Evolutionary conservation across 2,113 vertebrate genomes (phyloP).

Genomic region (Epinephelus moara): DNA sequence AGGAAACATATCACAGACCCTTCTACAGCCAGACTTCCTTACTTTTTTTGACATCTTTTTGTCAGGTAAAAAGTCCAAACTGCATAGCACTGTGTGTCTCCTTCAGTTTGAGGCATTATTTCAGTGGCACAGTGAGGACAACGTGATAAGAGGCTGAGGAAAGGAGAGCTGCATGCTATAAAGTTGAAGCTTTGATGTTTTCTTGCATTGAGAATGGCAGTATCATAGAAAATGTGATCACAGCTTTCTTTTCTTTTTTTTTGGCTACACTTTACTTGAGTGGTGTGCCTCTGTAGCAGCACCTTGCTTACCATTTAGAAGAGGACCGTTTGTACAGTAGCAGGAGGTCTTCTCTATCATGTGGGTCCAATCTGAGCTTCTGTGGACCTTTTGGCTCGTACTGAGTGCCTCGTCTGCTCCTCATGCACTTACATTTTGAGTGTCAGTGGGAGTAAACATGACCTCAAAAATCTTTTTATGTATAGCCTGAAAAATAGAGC

Average conservation of each 20-base stretch:
- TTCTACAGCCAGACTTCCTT: not conserved
- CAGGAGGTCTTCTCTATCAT: conserved; percentile 24
- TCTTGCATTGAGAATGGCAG: not conserved
- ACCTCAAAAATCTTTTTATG: conserved; percentile 1
- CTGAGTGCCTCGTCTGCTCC: conserved; percentile 1
- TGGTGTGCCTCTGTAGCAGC: not conserved
- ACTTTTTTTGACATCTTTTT: not conserved
- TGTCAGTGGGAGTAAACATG: conserved; percentile 20
- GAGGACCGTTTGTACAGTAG: not conserved
- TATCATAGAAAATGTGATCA: conserved; percentile 19
- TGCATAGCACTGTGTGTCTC: not conserved
- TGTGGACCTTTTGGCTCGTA: conserved; percentile 1
- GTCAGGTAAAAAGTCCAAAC: not conserved
- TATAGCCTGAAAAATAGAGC: conserved; percentile 9
- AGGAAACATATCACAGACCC: not conserved
- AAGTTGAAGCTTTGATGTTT: conserved; percentile 38
- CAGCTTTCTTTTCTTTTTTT: not conserved
- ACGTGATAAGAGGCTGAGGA: not conserved
- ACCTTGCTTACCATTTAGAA: conserved; percentile 22
- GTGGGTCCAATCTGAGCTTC: not conserved
- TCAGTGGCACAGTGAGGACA: conserved; percentile 1
- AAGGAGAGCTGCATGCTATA: not conserved
- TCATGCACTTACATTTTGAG: not conserved
- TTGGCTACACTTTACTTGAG: not conserved
- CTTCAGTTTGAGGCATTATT: conserved; percentile 10